phyloP scores from a whole-genome alignment of 2,797 vertebrate species.

The Clarias laeviceps region DNA sequence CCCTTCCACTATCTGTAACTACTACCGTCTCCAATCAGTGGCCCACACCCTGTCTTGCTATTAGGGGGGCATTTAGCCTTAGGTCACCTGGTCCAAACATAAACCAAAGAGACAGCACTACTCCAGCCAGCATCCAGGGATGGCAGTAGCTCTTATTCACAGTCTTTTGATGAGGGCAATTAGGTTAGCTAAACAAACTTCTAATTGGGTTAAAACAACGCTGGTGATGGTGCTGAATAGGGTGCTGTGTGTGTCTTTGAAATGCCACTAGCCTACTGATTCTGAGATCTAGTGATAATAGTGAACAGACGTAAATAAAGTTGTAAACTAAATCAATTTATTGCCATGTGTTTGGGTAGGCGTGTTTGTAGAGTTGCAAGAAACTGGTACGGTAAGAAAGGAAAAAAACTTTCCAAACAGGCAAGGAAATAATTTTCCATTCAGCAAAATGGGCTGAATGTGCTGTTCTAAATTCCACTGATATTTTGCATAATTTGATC shows the following conservation, averaged over 20 bases:
- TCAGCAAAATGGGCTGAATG: not conserved
- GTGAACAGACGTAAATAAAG: not conserved
- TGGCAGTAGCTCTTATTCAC: constrained; percentile 41
- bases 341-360: not conserved
- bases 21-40: constrained; percentile 67
- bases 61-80: constrained; percentile 25
- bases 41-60: constrained; percentile 66
- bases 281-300: not conserved
- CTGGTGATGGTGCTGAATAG: constrained; percentile 54
- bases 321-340: constrained; percentile 4
- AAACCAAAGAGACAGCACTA: constrained; percentile 5
- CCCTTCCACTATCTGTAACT: constrained; percentile 60
- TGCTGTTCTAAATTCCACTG: not conserved
- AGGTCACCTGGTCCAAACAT: constrained; percentile 26
- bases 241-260: constrained; percentile 41
- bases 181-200: constrained; percentile 73
- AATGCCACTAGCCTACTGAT: constrained; percentile 19
- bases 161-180: constrained; percentile 62
- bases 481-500: not conserved
- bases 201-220: constrained; percentile 72
- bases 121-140: constrained; percentile 8
- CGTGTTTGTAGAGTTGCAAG: not conserved
- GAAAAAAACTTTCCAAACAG: not conserved
- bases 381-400: not conserved
- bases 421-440: not conserved